Evolutionary conservation across 2,888 invertebrate species (phyloP).

Genomic region (Drosophila falleni): DNA sequence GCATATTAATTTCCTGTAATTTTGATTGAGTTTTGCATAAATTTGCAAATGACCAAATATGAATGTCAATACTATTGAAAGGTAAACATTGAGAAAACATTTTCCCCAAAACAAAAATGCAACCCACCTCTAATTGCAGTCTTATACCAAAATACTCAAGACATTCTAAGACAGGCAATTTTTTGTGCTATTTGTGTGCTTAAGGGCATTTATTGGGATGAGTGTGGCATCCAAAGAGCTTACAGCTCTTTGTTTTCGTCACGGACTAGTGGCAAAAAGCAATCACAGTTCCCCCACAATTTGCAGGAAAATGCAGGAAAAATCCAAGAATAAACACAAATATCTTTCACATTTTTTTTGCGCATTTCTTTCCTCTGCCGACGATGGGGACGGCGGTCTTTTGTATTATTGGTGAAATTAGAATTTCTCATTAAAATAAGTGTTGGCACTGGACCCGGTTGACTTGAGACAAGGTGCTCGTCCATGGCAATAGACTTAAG

Average conservation of each 20-base stretch:
- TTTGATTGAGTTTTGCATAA: constrained; percentile 61
- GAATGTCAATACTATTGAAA: constrained; percentile 7
- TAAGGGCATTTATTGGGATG: not conserved
- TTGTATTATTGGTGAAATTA: constrained; percentile 81
- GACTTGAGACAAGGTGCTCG: constrained; percentile 81
- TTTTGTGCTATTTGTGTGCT: constrained; percentile 39
- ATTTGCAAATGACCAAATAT: constrained; percentile 33
- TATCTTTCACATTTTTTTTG: constrained; percentile 65
- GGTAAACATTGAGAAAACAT: constrained; percentile 20
- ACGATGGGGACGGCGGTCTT: constrained; percentile 38
- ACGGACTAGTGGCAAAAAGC: constrained; percentile 77
- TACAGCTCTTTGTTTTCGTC: constrained; percentile 73
- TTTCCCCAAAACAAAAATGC: constrained; percentile 32
- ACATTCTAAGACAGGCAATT: constrained; percentile 57
- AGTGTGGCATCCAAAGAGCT: constrained; percentile 26
- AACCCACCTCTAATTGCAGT: constrained; percentile 58
- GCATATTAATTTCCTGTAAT: constrained; percentile 68
- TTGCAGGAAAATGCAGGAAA: constrained; percentile 24
- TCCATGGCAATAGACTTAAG: constrained; percentile 75
- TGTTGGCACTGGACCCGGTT: constrained; percentile 74
- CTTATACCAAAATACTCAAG: constrained; percentile 64
- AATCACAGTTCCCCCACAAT: constrained; percentile 55
- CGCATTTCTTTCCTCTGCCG: constrained; percentile 51
- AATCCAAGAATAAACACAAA: constrained; percentile 38
- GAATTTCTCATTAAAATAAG: constrained; percentile 81